Evolutionary conservation across 2,888 invertebrate species (phyloP), one percentile per base, ranked within the genome.

Genomic region (Eubasilissa splendida): DNA sequence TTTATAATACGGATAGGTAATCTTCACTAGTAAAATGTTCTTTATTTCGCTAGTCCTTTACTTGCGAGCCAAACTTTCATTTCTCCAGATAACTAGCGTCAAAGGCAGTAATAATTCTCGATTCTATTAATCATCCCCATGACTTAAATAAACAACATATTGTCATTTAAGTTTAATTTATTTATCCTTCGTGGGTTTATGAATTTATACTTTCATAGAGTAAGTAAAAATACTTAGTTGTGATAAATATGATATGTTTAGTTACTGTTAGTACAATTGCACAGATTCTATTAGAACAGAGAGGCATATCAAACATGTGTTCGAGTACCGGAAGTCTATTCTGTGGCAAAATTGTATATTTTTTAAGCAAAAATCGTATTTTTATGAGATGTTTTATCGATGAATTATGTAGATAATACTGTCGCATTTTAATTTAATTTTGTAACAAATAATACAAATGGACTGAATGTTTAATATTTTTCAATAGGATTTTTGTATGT

Each of bases 231-330:
- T 50, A 63, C 59, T 59, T 75, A 60, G 75, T 60, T 75, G 75
- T 75, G 75, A 75, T 75, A 53, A 74, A 52, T 59, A 60, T 75
- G 71, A 10, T 53, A 56, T 56, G 56, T 5, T 56, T 73, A 73
- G 54, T 56, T 58, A 73, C 56, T 73, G 58, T 73, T 73, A 73
- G 71, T 73, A 73, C 71, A 73, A 73, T 56, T 56, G 58, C n/a
- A 31, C 71, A 7, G 56, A 33, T 33, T 73, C 56, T 68, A 50
- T 68, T 50, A n/a, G 56, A 53, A 70, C 54, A 70, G 22, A 50
- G 52, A 52, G 53, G 22, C 9, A 52, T 66, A 7, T 12, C 42
- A 42, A 50, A 50, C n/a, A 7, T 14, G 66, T 9, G 11, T n/a
- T 68, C 14, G 42, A n/a, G 14, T 42, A 14, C 66, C 33, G 50